Conservation (phyloP, 2,797 vertebrate species). For the Chrosomus eos region DNA sequence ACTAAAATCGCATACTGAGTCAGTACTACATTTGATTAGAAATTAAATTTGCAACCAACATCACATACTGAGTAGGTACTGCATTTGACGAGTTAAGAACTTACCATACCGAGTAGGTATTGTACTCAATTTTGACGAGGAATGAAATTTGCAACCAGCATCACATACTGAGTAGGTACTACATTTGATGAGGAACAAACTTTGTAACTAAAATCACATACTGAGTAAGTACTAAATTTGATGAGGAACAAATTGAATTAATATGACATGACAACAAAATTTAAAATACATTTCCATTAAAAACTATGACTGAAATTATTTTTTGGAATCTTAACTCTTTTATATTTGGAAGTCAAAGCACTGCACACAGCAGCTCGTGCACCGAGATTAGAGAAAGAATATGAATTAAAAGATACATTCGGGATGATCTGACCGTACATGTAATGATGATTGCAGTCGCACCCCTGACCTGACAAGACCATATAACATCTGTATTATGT, state of each 20-base stretch:
- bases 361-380: constrained; percentile 36
- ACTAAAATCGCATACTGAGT: background rate
- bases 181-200: too few species aligned
- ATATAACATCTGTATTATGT: constrained; percentile 14
- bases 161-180: too few species aligned
- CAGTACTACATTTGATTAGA: too few species aligned
- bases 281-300: background rate
- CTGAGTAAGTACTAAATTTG: too few species aligned
- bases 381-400: constrained; percentile 61
- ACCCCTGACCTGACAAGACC: constrained; percentile 36
- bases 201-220: too few species aligned
- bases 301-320: background rate
- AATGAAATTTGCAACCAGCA: too few species aligned
- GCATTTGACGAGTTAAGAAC: too few species aligned
- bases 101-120: too few species aligned
- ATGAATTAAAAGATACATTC: constrained; percentile 62
- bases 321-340: too few species aligned
- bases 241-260: background rate
- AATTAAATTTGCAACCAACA: too few species aligned
- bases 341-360: constrained; percentile 65
- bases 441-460: constrained; percentile 60
- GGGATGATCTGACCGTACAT: constrained; percentile 50
- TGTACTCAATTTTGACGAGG: too few species aligned
- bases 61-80: too few species aligned
- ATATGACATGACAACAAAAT: background rate